Conservation (phyloP, 2,888 invertebrate species). For the Eupithecia subumbrata region DNA sequence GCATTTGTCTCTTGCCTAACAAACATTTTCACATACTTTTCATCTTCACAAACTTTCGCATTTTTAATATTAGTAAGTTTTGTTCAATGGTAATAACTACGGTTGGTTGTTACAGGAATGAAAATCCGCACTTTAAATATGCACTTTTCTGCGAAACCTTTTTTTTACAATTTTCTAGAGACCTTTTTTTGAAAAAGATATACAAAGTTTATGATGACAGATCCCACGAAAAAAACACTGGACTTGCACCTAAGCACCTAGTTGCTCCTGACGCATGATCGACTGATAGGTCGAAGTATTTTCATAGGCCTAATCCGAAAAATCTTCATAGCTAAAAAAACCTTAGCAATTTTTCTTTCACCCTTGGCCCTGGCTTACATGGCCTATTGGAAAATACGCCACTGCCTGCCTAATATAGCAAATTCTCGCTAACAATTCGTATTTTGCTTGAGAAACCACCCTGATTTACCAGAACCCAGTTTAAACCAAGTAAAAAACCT, state of each 20-base stretch:
- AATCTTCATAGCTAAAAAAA: not conserved
- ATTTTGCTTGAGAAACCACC: not conserved
- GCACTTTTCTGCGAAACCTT: no score
- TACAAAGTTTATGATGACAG: not conserved
- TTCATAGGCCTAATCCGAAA: not conserved
- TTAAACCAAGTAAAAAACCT: constrained; percentile 2
- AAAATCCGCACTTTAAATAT: not conserved
- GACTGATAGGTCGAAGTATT: not conserved
- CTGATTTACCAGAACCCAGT: not conserved
- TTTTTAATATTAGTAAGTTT: no score
- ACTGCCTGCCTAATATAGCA: not conserved
- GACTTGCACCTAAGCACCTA: not conserved
- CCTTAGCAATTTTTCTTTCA: not conserved
- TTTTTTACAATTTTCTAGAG: not conserved
- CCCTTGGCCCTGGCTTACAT: not conserved
- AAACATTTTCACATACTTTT: not conserved
- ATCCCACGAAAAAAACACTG: not conserved
- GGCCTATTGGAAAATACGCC: not conserved
- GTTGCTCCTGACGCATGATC: not conserved
- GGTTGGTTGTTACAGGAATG: no score
- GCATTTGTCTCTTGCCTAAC: not conserved
- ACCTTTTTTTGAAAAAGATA: not conserved
- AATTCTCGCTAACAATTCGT: not conserved
- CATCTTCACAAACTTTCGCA: not conserved
- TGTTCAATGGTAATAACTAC: no score